phyloP scores from a whole-genome alignment of 1,140 invertebrate genomes.

The Pogonomyrmex californicus region DNA sequence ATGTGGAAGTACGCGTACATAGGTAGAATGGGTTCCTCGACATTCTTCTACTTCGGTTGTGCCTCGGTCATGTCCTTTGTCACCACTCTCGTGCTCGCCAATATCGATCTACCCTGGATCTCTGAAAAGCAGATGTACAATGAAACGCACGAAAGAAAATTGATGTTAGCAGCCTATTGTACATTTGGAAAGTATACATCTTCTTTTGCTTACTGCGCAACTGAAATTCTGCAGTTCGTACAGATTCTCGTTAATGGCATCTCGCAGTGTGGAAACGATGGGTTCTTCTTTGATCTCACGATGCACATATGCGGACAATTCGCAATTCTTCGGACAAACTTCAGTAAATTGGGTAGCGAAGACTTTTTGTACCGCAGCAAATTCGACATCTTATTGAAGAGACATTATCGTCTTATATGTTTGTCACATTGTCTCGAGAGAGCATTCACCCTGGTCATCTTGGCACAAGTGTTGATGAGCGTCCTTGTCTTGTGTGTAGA shows the following conservation, averaged over 20 bases:
- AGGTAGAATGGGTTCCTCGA: slow-evolving; percentile 6
- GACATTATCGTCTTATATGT: slow-evolving; percentile 40
- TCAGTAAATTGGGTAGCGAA: neutral
- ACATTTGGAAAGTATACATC: slow-evolving; percentile 28
- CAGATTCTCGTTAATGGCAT: slow-evolving; percentile 44
- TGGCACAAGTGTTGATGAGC: slow-evolving; percentile 58
- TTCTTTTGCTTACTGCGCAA: neutral
- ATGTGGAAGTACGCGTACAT: slow-evolving; percentile 37
- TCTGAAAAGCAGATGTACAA: slow-evolving; percentile 7
- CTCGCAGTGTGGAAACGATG: slow-evolving; percentile 66
- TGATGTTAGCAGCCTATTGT: slow-evolving; percentile 39
- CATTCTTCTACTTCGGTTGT: slow-evolving; percentile 23
- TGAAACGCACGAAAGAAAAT: neutral
- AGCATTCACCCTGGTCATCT: slow-evolving; percentile 41
- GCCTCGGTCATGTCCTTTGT: neutral
- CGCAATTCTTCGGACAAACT: slow-evolving; percentile 36
- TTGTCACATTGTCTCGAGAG: slow-evolving; percentile 18
- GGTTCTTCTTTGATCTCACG: slow-evolving; percentile 64
- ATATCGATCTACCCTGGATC: neutral
- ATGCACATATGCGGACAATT: slow-evolving; percentile 61
- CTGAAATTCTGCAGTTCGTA: slow-evolving; percentile 19
- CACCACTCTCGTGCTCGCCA: neutral
- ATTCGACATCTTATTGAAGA: slow-evolving; percentile 11
- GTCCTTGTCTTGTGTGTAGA: slow-evolving; percentile 64
- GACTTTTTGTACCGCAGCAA: slow-evolving; percentile 25